Conservation (phyloP, 2,797 vertebrate genomes). For the Pangasius krempfi region DNA sequence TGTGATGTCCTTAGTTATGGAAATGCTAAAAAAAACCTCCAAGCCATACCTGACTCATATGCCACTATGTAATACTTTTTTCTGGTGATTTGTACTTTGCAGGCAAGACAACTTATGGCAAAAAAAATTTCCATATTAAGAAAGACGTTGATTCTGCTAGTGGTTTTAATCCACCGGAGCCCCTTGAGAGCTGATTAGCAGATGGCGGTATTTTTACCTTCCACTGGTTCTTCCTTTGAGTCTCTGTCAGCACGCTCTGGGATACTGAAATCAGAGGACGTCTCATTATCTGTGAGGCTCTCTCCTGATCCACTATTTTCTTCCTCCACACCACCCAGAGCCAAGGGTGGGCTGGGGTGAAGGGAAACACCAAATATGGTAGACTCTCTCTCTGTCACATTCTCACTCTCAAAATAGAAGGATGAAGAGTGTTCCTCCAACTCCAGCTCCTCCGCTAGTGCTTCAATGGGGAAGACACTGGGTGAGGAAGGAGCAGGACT, state of each 20-base stretch:
- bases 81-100: slow-evolving; percentile 39
- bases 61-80: slow-evolving; percentile 27
- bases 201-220: slow-evolving; percentile 79
- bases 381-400: slow-evolving; percentile 66
- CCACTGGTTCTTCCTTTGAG: slow-evolving; percentile 80
- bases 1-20: slow-evolving; percentile 42
- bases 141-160: slow-evolving; percentile 76
- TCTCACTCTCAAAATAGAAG: slow-evolving; percentile 77
- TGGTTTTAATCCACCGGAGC: slow-evolving; percentile 58
- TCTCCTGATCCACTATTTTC: slow-evolving; percentile 90
- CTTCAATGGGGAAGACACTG: slow-evolving; percentile 44
- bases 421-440: slow-evolving; percentile 71
- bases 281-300: slow-evolving; percentile 89
- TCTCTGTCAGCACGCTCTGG: slow-evolving; percentile 84
- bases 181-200: slow-evolving; percentile 30
- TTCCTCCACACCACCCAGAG: slow-evolving; percentile 80
- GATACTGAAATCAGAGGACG: slow-evolving; percentile 95
- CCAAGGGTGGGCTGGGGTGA: slow-evolving; percentile 70
- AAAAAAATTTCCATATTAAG: not conserved
- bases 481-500: slow-evolving; percentile 62
- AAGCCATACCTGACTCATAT: slow-evolving; percentile 48
- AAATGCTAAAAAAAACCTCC: slow-evolving; percentile 32
- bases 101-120: slow-evolving; percentile 38
- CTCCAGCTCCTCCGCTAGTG: slow-evolving; percentile 50
- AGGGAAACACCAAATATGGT: slow-evolving; percentile 29